Base-by-base conservation (phyloP, 2,888 invertebrate species). In the Dusona sp. region DNA sequence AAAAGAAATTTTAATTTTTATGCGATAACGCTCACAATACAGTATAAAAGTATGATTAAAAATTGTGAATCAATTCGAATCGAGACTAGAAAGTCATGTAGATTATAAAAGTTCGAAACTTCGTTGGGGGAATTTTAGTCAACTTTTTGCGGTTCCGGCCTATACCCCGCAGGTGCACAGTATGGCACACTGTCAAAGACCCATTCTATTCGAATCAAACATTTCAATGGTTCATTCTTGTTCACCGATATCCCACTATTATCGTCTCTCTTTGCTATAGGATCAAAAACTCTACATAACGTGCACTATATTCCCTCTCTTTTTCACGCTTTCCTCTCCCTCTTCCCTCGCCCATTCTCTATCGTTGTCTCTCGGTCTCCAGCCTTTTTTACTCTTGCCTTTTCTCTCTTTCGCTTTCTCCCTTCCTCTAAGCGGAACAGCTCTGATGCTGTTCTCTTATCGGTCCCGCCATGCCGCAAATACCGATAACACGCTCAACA, bases 401-500 rank as follows among this genome's bases (percentile, higher is more conserved):
- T 42, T 22, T 38, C 57, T 38, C 25, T 57, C 57, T 13, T 29
- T 29, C 57, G n/a, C 22, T 9, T 67, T 42, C 36, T 29, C 11
- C 13, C 45, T 36, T 9, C 13, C 8, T 25, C 29, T 16, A 22
- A 29, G 57, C 11, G n/a, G 68, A 57, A 79, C 54, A 79, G 54
- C 54, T 51, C 36, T n/a, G 82, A 51, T 67, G 57, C 78, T 84
- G 79, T 73, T 79, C 84, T 61, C 75, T 83, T 86, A 86, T 86
- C 86, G 86, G 80, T 83, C 67, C 64, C 48, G 80, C 38, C 80
- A 68, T 67, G 51, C 83, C 83, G 73, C 86, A 86, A 86, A 83
- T 86, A 80, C 83, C 83, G 86, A 83, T 86, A 84, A 74, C 54
- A 54, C 74, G 79, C 65, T 79, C 82, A 79, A 87, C 84, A 84